Evolutionary conservation across 2,797 vertebrate species (phyloP), one percentile per base, ranked within the genome.

Genomic region (Tauraco hartlaubi): DNA sequence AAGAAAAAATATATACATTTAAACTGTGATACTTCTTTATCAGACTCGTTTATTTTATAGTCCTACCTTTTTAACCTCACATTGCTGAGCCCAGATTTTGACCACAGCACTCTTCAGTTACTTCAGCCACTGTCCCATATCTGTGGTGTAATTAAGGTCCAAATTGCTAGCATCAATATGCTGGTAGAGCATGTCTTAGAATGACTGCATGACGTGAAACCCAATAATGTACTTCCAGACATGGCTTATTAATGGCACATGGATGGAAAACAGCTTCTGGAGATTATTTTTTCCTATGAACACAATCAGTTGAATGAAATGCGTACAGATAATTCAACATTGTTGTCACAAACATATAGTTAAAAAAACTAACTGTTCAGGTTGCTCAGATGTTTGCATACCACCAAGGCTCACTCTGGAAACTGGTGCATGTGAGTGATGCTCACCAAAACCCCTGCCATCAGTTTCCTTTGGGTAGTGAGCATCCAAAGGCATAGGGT

Each of bases 391-490:
- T 28, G 23, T 61, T 83, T 69, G 39, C 37, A 17, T 31, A n/a
- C 4, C 18, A 49, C 25, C 0, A 13, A 9, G 1, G 5, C 4
- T 11, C 0, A 0, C 61, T 28, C 12, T 71, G 26, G 39, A 59
- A 79, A 29, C 10, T 1, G 0, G 2, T 49, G 13, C 15, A 39
- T 9, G 11, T 48, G 41, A 26, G 11, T 16, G n/a, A 54, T 37
- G 21, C 26, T 71, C 31, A 46, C 19, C 41, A 83, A 85, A 87
- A 26, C 2, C 10, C 14, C 28, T 66, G 19, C 39, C 16, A 17
- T 52, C 37, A 16, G 23, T 43, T 88, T 91, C 48, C 48, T 37
- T 63, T 61, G 5, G 9, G 13, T 41, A 48, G 12, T 25, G n/a
- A 67, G 12, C 9, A 68, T 11, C 8, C 56, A 71, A 48, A 21